These are phyloP conservation scores for Pandion haliaetus DNA, from an alignment of 2,113 vertebrate species.

Conservation along the genomic window DNA sequence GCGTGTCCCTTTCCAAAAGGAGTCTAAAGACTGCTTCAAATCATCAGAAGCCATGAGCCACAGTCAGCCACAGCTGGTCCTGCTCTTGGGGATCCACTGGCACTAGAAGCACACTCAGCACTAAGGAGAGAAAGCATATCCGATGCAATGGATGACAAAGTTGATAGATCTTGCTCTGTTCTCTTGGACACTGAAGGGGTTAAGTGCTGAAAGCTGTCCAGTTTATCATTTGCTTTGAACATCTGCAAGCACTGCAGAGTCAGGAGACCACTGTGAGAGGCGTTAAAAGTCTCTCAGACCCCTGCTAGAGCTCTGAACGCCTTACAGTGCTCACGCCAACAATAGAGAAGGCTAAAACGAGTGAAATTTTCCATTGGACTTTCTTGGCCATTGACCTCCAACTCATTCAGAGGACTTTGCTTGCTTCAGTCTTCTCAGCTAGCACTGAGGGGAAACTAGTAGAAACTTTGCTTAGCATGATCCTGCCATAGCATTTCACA, in stretches of 20 bases:
- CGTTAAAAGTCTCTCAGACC: neutral
- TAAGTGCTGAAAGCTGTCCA: neutral
- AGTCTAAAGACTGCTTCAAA: no score
- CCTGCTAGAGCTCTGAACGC: neutral
- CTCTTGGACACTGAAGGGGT: neutral
- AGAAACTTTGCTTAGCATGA: neutral
- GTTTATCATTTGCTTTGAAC: neutral
- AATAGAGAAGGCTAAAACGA: neutral
- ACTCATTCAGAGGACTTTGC: neutral
- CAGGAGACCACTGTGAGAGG: accelerated
- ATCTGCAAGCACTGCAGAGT: neutral
- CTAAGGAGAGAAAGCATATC: neutral
- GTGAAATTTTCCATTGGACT: neutral
- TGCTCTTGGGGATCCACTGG: neutral
- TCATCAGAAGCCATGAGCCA: neutral
- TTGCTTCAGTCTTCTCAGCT: neutral
- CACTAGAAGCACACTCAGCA: neutral
- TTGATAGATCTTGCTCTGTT: neutral
- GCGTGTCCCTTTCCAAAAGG: neutral
- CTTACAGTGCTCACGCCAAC: neutral
- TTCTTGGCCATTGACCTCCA: accelerated
- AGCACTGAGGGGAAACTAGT: neutral
- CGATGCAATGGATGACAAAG: neutral
- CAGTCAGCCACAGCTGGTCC: accelerated
- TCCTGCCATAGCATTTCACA: accelerated